Conservation (phyloP, 1,140 invertebrate genomes). For the Pinna nobilis region DNA sequence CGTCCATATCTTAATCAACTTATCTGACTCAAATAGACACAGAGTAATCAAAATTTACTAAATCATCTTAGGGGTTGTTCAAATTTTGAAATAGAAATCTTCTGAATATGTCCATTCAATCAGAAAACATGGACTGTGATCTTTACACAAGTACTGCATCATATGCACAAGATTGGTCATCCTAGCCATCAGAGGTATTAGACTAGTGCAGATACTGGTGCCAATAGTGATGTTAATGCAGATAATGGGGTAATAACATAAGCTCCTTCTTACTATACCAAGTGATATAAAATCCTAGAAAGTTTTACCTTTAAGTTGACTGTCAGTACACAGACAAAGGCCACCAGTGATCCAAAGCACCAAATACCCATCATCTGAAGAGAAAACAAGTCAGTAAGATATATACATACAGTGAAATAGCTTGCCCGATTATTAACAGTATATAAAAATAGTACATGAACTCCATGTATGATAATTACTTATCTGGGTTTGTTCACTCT, state of each 20-base stretch:
- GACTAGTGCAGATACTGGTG: background rate
- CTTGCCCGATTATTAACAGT: background rate
- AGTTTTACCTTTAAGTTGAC: slow-evolving; percentile 45
- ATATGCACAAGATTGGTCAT: too few species aligned
- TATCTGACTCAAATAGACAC: too few species aligned
- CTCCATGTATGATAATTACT: background rate
- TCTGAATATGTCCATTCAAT: too few species aligned
- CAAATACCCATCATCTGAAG: slow-evolving; percentile 35
- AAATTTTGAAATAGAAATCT: too few species aligned
- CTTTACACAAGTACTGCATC: background rate
- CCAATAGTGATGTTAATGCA: background rate
- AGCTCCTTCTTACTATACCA: background rate
- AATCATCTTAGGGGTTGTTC: too few species aligned
- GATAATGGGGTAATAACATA: background rate
- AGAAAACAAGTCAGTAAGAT: background rate
- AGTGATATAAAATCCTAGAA: background rate
- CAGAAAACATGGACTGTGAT: background rate
- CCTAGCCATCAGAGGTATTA: too few species aligned
- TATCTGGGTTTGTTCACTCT: background rate
- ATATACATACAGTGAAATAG: background rate
- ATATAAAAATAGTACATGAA: background rate
- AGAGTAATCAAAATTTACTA: too few species aligned
- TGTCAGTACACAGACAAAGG: slow-evolving; percentile 33
- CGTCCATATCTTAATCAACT: too few species aligned
- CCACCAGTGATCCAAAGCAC: slow-evolving; percentile 41